Evolutionary conservation across 2,113 vertebrate genomes (phyloP), one percentile per base, ranked within the genome.

Genomic region (Mastomys coucha): DNA sequence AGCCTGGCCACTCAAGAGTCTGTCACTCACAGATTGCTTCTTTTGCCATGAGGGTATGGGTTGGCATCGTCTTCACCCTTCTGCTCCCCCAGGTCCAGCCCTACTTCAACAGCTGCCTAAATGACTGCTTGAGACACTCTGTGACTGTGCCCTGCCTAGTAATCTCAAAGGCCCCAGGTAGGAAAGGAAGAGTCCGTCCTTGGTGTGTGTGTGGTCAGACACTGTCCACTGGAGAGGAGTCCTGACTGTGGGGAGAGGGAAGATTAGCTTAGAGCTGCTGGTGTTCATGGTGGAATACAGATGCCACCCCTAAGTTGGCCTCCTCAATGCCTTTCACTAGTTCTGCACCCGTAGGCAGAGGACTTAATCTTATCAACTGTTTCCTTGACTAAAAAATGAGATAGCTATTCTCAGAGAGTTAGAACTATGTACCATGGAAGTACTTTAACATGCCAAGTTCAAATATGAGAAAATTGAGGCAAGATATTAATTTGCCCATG

Each of bases 41-140:
- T 77, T 26, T 51, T n/a, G 49, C 53, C 14, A 0, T 31, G 39
- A 39, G 10, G 14, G 33, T 53, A 0, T 5, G 13, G 1, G 2
- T 39, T 28, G 49, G 28, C 67, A 53, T 72, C 26, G 42, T 12
- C 33, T 24, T 28, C 12, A 28, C 53, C 56, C 51, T 42, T 93
- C 70, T 63, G 36, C 33, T 31, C 49, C 39, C 89, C 7, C 97
- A 99, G 99, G 97, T 99, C 88, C 98, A 99, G 95, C 98, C 99
- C 0, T 98, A 98, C 94, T 98, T 99, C 94, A 76, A 4, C 0
- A 91, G 95, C 91, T 99, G 99, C 94, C 96, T 94, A 49, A 98
- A 98, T 7, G 98, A 99, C 98, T 99, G 99, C 39, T 67, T 89
- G 75, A 97, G 99, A 63, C 97, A 97, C 28, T 82, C 88, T 0